Evolutionary conservation across 2,113 vertebrate genomes (phyloP).

Genomic region (Lophura nycthemera): DNA sequence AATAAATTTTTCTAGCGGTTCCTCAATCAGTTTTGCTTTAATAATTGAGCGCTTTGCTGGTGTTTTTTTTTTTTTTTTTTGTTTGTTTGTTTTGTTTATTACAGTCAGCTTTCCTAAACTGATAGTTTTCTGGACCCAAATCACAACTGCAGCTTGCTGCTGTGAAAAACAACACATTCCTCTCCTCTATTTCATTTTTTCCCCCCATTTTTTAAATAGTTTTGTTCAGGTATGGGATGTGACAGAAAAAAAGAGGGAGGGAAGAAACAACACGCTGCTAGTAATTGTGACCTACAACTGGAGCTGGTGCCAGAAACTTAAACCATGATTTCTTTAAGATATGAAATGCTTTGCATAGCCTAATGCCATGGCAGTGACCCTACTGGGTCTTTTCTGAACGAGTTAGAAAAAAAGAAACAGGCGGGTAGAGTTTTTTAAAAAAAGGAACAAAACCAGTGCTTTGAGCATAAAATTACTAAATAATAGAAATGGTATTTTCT

Average conservation of each 20-base stretch:
- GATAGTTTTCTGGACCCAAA: constrained; percentile 5
- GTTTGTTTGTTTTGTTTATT: not conserved
- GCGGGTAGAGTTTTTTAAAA: not conserved
- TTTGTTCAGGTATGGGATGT: constrained; percentile 43
- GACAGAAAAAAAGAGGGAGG: constrained; percentile 1
- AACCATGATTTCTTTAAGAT: constrained; percentile 70
- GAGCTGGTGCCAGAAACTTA: constrained; percentile 59
- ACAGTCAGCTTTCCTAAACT: not conserved
- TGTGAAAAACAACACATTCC: constrained; percentile 70
- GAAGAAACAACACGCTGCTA: constrained; percentile 17
- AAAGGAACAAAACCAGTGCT: not conserved
- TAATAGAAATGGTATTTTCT: constrained; percentile 73
- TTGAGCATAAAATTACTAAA: constrained; percentile 66
- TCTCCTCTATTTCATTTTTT: constrained; percentile 56
- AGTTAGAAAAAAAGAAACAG: not conserved
- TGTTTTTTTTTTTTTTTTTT: constrained; percentile 51
- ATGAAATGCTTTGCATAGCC: constrained; percentile 62
- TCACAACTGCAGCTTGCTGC: constrained; percentile 51
- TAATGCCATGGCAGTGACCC: constrained; percentile 62
- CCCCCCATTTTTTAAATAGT: not conserved
- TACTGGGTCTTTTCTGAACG: constrained; percentile 31
- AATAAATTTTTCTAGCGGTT: too few relatives aligned
- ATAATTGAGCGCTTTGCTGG: too few relatives aligned
- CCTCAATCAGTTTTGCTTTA: too few relatives aligned
- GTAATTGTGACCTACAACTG: constrained; percentile 59